phyloP scores from a whole-genome alignment of 2,113 vertebrate genomes.

The Thymallus thymallus region DNA sequence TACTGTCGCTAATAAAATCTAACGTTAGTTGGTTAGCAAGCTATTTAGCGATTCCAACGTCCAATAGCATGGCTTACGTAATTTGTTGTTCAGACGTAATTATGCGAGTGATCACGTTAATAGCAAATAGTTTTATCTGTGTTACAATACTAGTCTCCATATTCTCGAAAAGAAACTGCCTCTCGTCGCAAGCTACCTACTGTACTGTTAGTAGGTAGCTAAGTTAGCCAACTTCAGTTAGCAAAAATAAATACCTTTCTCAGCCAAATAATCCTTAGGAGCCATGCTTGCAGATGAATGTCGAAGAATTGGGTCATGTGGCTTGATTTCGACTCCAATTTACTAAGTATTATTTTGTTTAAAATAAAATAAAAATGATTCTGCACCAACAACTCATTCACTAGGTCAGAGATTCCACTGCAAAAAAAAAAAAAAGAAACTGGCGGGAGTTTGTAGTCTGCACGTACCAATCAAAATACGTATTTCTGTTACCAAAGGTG shows the following conservation, averaged over 20 bases:
- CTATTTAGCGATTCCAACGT: no score
- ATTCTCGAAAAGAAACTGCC: no score
- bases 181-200: no score
- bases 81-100: no score
- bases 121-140: no score
- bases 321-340: background rate
- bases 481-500: slow-evolving; percentile 20
- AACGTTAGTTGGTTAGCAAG: background rate
- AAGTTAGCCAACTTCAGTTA: no score
- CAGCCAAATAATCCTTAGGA: slow-evolving; percentile 80
- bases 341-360: background rate
- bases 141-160: no score
- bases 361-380: background rate
- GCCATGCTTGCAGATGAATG: slow-evolving; percentile 67
- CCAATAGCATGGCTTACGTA: no score
- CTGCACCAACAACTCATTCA: background rate
- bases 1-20: background rate
- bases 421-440: no score
- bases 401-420: slow-evolving; percentile 10
- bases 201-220: no score
- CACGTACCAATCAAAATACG: slow-evolving; percentile 62
- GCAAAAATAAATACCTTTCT: slow-evolving; percentile 72
- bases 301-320: background rate
- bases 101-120: no score
- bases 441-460: slow-evolving; percentile 80